A percentile compares a stretch with the other conserved stretches of the same genome.
Evolutionary conservation across 2,113 vertebrate species (phyloP).

Genomic region (Tragelaphus strepsiceros): DNA sequence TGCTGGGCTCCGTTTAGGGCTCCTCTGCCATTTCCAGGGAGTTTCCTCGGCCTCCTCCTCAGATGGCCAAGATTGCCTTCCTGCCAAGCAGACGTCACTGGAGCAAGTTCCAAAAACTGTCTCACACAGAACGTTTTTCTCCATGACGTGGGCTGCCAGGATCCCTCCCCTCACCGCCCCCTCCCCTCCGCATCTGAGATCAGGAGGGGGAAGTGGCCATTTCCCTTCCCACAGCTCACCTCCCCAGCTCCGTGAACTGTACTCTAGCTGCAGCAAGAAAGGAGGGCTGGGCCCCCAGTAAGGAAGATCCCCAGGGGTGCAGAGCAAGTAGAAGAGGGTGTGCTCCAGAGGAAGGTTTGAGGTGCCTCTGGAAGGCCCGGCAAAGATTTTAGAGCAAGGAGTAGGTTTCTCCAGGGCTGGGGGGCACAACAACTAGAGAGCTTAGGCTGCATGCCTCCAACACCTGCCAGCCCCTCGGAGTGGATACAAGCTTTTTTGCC

Average conservation of each 20-base stretch:
- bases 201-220: not conserved
- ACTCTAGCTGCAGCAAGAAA: no score
- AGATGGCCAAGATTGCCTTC: rapidly evolving
- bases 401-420: rapidly evolving
- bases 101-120: not conserved
- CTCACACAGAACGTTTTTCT: rapidly evolving
- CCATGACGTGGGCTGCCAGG: not conserved
- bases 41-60: not conserved
- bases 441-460: not conserved
- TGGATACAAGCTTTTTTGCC: not conserved
- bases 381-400: not conserved
- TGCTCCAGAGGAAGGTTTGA: not conserved
- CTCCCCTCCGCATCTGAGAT: not conserved
- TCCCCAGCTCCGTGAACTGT: not conserved
- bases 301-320: not conserved
- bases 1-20: rapidly evolving
- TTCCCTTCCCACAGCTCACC: not conserved
- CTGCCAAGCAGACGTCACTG: not conserved
- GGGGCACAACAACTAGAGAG: rapidly evolving
- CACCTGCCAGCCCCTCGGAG: not conserved
- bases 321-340: not conserved
- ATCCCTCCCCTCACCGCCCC: rapidly evolving
- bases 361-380: not conserved
- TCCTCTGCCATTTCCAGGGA: not conserved
- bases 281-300: not conserved